Percentiles rank a stretch among this genome's conserved stretches.
phyloP scores from a whole-genome alignment of 1,140 invertebrate genomes.

The Theocolax elegans region DNA sequence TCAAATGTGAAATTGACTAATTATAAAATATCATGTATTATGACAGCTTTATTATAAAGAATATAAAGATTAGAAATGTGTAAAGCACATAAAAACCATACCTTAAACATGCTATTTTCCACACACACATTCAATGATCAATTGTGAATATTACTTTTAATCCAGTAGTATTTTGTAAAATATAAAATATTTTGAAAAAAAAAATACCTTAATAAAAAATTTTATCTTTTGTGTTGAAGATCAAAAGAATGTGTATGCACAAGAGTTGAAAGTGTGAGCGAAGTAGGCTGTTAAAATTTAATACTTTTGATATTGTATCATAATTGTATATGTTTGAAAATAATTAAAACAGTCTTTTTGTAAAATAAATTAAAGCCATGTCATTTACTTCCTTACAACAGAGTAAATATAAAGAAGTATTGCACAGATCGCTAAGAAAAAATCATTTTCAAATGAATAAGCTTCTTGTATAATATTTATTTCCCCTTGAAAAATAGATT shows the following conservation, averaged over 20 bases:
- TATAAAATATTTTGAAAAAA: too few relatives aligned
- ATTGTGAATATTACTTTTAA: too few relatives aligned
- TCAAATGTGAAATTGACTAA: too few relatives aligned
- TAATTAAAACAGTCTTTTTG: background rate
- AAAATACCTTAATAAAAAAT: too few relatives aligned
- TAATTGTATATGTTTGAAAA: background rate
- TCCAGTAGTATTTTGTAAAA: too few relatives aligned
- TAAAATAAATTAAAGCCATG: slow-evolving; percentile 5
- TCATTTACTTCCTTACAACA: background rate
- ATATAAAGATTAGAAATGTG: too few relatives aligned
- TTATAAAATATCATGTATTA: too few relatives aligned
- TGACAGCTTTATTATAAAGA: too few relatives aligned
- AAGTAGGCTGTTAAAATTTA: slow-evolving; percentile 31
- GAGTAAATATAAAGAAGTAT: background rate
- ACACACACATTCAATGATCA: too few relatives aligned
- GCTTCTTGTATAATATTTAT: too few relatives aligned
- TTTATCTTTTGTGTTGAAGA: slow-evolving; percentile 1
- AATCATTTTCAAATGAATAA: background rate
- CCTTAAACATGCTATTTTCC: too few relatives aligned
- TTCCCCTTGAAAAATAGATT: slow-evolving; percentile 11
- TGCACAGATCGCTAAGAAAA: background rate
- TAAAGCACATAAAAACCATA: too few relatives aligned
- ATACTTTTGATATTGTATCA: background rate
- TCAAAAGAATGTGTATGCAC: slow-evolving; percentile 19
- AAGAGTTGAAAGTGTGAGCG: slow-evolving; percentile 18